Evolutionary conservation across 1,140 invertebrate species (phyloP), one percentile per base, ranked within the genome.

Genomic region (Chrysopa pallens): DNA sequence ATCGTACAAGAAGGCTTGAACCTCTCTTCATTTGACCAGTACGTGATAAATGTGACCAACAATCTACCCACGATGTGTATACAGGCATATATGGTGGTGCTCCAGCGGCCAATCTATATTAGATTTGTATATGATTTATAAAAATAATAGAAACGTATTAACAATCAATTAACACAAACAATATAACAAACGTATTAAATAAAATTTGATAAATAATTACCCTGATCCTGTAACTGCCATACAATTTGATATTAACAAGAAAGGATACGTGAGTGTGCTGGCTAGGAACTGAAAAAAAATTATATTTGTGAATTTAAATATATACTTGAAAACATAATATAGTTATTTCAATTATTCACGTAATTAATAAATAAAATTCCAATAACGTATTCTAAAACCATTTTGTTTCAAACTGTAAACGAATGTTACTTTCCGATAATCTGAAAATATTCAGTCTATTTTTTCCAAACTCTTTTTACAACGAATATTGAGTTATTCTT

Each of bases 211-310:
- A n/a, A 48, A 13, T 44, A 58, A 66, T 66, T 53, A 74, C 71
- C 74, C 75, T n/a, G 75, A 75, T 40, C 81, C 73, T 43, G 78
- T 81, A 4, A 91, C 79, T 46, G 77, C 72, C 79, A 89, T 89
- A 55, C 87, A 87, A 47, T 84, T 83, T 29, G 82, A 82, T 1
- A 92, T 84, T 11, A 93, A 80, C 57, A 80, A 74, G 52, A 91
- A 76, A 13, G 87, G 87, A 61, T 93, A 92, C 7, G 80, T 83
- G 31, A 90, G 54, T 28, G 85, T 73, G 44, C 77, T 78, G 27
- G 81, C 78, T 27, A 89, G 48, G 48, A 78, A 73, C 78, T 81
- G 54, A 27, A 73, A 69, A 51, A 52, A 29, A 50, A n/a, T n/a
- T n/a, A n/a, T n/a, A n/a, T n/a, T n/a, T n/a, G n/a, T n/a, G n/a